phyloP scores from a whole-genome alignment of 64 coral and sea anemone genomes.

The Anthopleura sola region DNA sequence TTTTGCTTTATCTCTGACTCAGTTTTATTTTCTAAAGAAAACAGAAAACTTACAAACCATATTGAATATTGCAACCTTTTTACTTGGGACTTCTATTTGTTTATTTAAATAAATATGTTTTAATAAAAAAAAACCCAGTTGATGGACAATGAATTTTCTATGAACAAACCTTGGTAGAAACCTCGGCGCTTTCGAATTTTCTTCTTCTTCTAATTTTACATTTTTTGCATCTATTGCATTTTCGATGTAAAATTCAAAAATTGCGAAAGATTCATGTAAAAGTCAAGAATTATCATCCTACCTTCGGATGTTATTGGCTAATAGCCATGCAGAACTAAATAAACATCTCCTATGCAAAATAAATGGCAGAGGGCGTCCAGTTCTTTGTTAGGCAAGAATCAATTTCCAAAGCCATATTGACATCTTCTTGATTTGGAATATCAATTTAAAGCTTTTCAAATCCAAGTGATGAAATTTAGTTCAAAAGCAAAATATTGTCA shows the following conservation, averaged over 20 bases:
- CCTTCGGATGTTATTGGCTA: neutral
- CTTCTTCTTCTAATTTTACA: no score
- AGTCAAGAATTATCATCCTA: neutral
- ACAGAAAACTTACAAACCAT: no score
- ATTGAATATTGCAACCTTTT: neutral
- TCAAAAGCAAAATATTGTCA: neutral
- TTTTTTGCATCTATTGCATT: neutral
- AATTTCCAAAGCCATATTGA: neutral
- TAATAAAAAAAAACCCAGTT: neutral
- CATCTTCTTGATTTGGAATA: neutral
- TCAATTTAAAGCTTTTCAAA: neutral
- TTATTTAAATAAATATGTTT: constrained; percentile 7
- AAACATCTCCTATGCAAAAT: neutral
- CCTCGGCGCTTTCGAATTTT: neutral
- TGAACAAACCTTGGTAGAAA: neutral
- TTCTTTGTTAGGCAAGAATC: neutral
- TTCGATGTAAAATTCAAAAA: neutral
- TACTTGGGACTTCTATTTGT: neutral
- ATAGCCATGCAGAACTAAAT: neutral
- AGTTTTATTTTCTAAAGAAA: no score
- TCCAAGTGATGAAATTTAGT: neutral
- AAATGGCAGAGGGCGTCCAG: neutral
- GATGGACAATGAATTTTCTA: neutral
- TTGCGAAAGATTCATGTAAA: no score
- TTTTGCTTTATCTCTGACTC: no score